Evolutionary conservation across 2,888 invertebrate genomes (phyloP).

Genomic region (Pilophorus perplexus): DNA sequence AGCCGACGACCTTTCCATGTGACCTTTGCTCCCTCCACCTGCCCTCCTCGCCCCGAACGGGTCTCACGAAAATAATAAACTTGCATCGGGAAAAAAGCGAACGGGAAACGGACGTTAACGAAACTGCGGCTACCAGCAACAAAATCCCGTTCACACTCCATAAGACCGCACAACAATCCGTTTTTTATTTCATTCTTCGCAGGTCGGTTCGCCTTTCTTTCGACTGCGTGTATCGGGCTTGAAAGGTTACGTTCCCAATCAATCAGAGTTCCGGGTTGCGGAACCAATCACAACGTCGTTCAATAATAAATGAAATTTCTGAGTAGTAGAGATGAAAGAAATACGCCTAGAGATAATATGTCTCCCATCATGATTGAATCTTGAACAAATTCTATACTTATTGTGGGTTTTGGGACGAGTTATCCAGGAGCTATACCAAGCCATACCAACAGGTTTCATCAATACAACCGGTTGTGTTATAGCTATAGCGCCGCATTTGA

Average conservation of each 20-base stretch:
- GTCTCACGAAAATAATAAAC: conserved; percentile 16
- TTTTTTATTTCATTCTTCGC: not conserved
- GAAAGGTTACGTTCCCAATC: conserved; percentile 11
- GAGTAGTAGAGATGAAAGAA: too few species aligned
- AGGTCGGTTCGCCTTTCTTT: not conserved
- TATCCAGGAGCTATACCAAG: too few species aligned
- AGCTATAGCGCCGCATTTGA: too few species aligned
- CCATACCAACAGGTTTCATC: too few species aligned
- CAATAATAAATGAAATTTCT: too few species aligned
- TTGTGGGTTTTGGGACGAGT: too few species aligned
- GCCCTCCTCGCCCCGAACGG: not conserved
- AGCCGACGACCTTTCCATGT: conserved; percentile 2
- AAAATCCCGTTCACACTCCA: conserved; percentile 21
- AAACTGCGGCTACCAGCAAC: not conserved
- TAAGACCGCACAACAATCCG: conserved; percentile 1
- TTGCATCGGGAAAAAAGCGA: not conserved
- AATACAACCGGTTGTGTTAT: too few species aligned
- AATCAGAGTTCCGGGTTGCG: conserved; percentile 1
- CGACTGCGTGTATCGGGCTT: not conserved
- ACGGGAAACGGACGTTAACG: conserved; percentile 3
- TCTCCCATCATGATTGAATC: too few species aligned
- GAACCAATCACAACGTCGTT: not conserved
- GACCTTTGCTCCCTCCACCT: not conserved
- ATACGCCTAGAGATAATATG: too few species aligned
- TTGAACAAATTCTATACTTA: too few species aligned